These are phyloP conservation scores for Cistogaster globosa DNA, from an alignment of 2,888 invertebrate genomes.

Conservation along the genomic window DNA sequence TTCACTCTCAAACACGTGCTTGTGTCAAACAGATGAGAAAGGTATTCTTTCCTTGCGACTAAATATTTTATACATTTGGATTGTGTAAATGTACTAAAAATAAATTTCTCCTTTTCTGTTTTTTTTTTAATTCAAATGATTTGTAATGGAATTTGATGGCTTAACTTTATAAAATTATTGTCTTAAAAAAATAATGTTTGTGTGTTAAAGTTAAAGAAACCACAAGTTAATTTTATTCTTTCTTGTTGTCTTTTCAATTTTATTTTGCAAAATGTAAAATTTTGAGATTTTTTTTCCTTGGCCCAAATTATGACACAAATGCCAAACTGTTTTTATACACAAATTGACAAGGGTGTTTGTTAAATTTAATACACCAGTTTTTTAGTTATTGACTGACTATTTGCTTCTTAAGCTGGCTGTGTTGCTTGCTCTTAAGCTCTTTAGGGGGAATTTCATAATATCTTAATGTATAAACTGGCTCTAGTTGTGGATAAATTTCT, in stretches of 20 bases:
- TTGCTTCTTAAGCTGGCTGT: constrained; percentile 8
- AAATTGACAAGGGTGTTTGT: constrained; percentile 71
- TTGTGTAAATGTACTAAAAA: too few species aligned
- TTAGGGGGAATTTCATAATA: constrained; percentile 46
- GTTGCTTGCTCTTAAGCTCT: constrained; percentile 32
- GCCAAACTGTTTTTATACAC: constrained; percentile 75
- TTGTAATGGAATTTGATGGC: constrained; percentile 59
- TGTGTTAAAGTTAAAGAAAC: constrained; percentile 1
- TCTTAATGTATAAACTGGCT: constrained; percentile 55
- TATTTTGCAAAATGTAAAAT: constrained; percentile 75
- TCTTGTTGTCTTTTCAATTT: constrained; percentile 34
- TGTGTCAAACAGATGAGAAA: constrained; percentile 75
- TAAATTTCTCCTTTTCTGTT: too few species aligned
- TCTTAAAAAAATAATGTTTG: constrained; percentile 15
- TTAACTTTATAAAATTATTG: constrained; percentile 63
- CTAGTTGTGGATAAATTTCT: constrained; percentile 6
- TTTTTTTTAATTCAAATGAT: constrained; percentile 22
- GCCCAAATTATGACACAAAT: constrained; percentile 78
- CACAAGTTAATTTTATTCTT: constrained; percentile 39
- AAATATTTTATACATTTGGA: background rate
- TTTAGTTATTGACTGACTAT: constrained; percentile 1
- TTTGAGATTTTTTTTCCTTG: constrained; percentile 66
- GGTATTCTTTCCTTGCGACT: background rate
- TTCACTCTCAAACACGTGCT: constrained; percentile 78
- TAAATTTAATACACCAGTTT: constrained; percentile 26